Conservation (phyloP, 2,797 vertebrate genomes). For the Austrolebias charrua region DNA sequence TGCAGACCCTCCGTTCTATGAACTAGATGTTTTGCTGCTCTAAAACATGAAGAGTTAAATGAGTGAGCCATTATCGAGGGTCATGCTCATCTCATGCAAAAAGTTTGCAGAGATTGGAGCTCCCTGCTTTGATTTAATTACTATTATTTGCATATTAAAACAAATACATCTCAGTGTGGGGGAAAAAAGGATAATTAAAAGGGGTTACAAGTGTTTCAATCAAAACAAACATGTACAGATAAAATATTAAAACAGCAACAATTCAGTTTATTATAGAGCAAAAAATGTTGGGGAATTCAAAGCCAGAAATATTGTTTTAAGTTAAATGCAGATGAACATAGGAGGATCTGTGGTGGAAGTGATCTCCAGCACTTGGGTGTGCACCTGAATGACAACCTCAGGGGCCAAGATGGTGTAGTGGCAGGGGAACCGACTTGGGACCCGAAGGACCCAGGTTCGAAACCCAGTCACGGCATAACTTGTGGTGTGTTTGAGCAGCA, state of each 20-base stretch:
- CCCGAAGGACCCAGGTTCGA: no score
- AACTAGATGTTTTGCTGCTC: background rate
- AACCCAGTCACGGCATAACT: no score
- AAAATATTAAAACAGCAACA: constrained; percentile 42
- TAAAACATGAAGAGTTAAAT: background rate
- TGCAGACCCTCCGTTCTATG: background rate
- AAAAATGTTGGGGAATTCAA: constrained; percentile 46
- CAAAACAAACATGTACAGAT: constrained; percentile 44
- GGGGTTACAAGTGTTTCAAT: constrained; percentile 55
- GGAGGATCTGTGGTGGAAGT: no score
- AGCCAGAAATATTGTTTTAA: constrained; percentile 14
- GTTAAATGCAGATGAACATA: constrained; percentile 11
- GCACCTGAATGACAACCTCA: no score
- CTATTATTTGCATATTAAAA: constrained; percentile 38
- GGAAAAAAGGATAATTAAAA: no score
- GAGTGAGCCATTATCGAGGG: background rate
- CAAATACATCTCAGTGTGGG: constrained; percentile 35
- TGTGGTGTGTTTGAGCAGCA: no score
- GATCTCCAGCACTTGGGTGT: no score
- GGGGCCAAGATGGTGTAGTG: no score
- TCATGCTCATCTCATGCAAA: constrained; percentile 19
- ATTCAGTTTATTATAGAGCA: constrained; percentile 37
- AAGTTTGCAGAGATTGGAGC: constrained; percentile 20
- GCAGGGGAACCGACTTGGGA: no score
- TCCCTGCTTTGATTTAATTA: constrained; percentile 59